Conservation (phyloP, 2,888 invertebrate species). For the Tuberolachnus salignus region DNA sequence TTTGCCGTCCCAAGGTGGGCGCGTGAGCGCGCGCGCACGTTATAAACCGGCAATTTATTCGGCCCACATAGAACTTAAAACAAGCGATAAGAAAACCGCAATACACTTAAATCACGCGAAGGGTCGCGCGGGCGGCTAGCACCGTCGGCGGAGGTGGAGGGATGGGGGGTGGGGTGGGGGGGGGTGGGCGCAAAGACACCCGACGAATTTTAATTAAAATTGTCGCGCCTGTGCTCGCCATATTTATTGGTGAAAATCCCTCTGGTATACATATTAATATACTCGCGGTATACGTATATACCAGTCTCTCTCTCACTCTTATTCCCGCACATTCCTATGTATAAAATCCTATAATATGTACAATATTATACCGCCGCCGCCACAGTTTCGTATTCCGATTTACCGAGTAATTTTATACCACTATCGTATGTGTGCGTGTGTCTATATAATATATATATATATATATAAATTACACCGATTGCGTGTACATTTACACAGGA, state of each 20-base stretch:
- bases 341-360: not conserved
- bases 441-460: too few species aligned
- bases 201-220: conserved; percentile 56
- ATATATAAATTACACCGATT: too few species aligned
- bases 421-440: too few species aligned
- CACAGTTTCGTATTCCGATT: too few species aligned
- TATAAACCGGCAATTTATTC: conserved; percentile 54
- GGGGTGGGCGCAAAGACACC: conserved; percentile 33
- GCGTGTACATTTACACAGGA: not conserved
- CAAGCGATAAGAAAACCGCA: conserved; percentile 56
- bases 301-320: not conserved
- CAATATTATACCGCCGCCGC: too few species aligned
- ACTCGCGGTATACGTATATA: too few species aligned
- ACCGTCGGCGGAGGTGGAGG: not conserved
- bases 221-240: conserved; percentile 51
- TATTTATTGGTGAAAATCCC: conserved; percentile 51
- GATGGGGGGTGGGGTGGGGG: not conserved
- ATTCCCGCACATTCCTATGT: not conserved
- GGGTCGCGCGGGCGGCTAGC: not conserved
- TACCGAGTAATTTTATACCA: too few species aligned
- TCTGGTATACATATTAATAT: not conserved
- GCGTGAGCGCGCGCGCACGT: conserved; percentile 6
- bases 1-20: conserved; percentile 46
- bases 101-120: conserved; percentile 48
- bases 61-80: conserved; percentile 51